phyloP scores from a whole-genome alignment of 2,888 invertebrate genomes.

The Agriopis marginaria region DNA sequence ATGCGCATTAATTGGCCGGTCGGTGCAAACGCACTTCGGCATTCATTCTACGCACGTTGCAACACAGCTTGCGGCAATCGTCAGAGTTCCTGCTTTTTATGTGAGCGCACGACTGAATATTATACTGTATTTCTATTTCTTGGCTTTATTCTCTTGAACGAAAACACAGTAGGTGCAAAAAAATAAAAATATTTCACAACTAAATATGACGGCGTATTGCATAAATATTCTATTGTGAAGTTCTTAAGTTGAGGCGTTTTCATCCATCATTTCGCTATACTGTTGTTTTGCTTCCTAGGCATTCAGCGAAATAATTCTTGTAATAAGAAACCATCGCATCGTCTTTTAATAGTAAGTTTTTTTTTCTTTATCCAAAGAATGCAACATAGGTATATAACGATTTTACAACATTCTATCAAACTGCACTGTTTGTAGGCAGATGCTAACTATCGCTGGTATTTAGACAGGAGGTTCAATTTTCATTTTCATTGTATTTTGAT shows the following conservation, averaged over 20 bases:
- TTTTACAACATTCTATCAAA: no score
- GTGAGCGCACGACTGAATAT: slow-evolving; percentile 16
- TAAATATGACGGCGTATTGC: no score
- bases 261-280: not conserved
- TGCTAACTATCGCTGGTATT: no score
- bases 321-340: no score
- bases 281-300: not conserved
- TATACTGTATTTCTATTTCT: not conserved
- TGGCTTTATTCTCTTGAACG: slow-evolving; percentile 1
- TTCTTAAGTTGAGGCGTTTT: no score
- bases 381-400: no score
- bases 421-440: no score
- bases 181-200: not conserved
- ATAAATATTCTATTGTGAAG: no score
- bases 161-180: not conserved
- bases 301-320: not conserved
- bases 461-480: no score
- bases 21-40: slow-evolving; percentile 28
- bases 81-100: slow-evolving; percentile 31
- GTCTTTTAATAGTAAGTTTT: no score
- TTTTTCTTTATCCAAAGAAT: no score
- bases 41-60: slow-evolving; percentile 52
- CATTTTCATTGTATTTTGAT: no score
- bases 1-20: slow-evolving; percentile 60
- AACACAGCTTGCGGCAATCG: slow-evolving; percentile 27